Evolutionary conservation across 2,797 vertebrate species (phyloP).

Genomic region (Cheirogaleus major): DNA sequence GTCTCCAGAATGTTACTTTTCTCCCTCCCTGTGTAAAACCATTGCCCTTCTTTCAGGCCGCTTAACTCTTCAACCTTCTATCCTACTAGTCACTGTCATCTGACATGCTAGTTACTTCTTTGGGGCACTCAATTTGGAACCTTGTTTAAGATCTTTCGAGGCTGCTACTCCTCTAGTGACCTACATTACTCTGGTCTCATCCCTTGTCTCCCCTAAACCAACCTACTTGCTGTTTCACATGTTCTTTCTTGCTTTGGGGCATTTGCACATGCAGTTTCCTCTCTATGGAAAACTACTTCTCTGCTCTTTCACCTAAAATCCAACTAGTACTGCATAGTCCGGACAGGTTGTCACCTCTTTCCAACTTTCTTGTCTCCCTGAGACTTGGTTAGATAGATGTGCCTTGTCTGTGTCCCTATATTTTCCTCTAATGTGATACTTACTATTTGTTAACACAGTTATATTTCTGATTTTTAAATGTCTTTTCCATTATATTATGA

Average conservation of each 20-base stretch:
- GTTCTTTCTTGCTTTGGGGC: background rate
- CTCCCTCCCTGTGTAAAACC: background rate
- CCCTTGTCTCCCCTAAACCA: background rate
- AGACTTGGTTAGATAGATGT: background rate
- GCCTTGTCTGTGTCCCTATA: background rate
- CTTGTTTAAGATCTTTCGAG: background rate
- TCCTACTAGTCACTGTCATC: background rate
- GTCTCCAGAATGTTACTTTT: background rate
- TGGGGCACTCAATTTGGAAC: background rate
- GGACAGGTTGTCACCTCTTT: background rate
- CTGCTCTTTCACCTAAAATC: background rate
- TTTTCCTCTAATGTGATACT: background rate
- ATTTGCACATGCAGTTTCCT: background rate
- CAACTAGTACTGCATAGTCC: background rate
- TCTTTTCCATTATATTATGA: background rate
- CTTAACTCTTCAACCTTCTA: background rate
- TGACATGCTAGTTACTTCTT: background rate
- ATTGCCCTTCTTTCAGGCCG: background rate
- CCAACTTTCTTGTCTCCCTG: background rate
- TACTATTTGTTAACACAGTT: slow-evolving; percentile 14
- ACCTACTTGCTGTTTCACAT: background rate
- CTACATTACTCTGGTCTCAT: background rate
- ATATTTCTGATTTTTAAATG: background rate
- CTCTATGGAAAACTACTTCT: background rate
- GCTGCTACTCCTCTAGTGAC: background rate